Percentiles rank a stretch among this genome's conserved stretches.
Conservation (phyloP, 1,140 invertebrate genomes). For the Aphelinus atriplicis region DNA sequence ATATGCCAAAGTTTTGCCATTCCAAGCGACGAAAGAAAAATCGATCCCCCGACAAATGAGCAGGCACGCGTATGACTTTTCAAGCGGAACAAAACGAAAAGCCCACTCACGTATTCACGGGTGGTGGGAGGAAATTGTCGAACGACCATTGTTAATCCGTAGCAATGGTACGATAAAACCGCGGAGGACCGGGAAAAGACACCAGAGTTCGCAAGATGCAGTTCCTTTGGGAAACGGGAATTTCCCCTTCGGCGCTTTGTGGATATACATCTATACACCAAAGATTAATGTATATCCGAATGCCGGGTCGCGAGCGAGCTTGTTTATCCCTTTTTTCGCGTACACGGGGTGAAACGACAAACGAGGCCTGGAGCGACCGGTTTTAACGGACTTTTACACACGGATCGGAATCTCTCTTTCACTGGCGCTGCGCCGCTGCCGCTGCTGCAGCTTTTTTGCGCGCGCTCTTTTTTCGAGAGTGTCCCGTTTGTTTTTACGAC, state of each 20-base stretch:
- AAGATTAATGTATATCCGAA: constrained; percentile 6
- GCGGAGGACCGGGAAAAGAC: no score
- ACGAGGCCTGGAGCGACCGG: constrained; percentile 42
- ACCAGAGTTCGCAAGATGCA: not conserved
- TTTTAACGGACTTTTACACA: constrained; percentile 51
- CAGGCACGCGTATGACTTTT: no score
- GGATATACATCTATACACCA: not conserved
- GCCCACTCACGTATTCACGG: no score
- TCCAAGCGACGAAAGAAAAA: no score
- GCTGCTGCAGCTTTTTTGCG: not conserved
- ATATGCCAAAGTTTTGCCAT: no score
- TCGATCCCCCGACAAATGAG: no score
- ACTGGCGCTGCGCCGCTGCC: no score
- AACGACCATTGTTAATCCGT: no score
- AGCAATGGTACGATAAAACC: no score
- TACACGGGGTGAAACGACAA: not conserved
- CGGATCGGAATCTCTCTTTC: not conserved
- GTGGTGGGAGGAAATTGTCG: no score
- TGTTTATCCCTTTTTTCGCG: not conserved
- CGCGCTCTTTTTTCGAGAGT: constrained; percentile 6
- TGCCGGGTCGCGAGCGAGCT: not conserved
- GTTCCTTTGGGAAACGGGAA: not conserved
- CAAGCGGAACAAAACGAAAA: no score
- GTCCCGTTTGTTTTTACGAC: constrained; percentile 3
- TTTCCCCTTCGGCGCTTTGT: not conserved